Evolutionary conservation across 2,888 invertebrate genomes (phyloP), one percentile per base, ranked within the genome.

Genomic region (Amorpha juglandis): DNA sequence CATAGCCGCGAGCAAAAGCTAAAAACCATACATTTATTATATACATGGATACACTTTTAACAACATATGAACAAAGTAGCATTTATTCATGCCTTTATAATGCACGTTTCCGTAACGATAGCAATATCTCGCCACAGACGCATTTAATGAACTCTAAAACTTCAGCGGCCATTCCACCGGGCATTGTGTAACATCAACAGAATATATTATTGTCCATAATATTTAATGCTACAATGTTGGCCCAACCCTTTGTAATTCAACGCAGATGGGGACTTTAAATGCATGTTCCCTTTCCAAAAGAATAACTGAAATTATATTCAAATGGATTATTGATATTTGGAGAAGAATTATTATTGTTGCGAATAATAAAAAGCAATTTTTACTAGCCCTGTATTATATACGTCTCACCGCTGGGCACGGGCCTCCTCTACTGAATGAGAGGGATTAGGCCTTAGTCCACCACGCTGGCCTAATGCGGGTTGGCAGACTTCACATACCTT

Each of bases 151-250:
- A 68, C 64, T 33, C 67, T 67, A 67, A 72, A 42, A 42, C 53
- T 52, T 73, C 69, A 69, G 67, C 68, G 33, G 42, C 50, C 48
- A 14, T 27, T 65, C 52, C 58, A 35, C 67, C 45, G 47, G 42
- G 64, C 67, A 65, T 70, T 70, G 72, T 68, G 64, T 27, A 67
- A 35, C 64, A n/a, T 63, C 73, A 52, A 62, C 68, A 70, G 77
- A 74, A 70, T 75, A 55, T 11, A 55, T 50, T 50, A 73, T 71
- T 67, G 64, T 67, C 67, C 71, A 70, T 71, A 70, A 71, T 69
- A 76, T 78, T 78, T 78, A 69, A 72, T 70, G 72, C 69, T 70
- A 70, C 69, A 69, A 66, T 70, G 72, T 76, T 74, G 71, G 72
- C 69, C 70, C 48, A 48, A 63, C 48, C 51, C 66, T 68, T 72